Base-by-base conservation (phyloP, 2,113 vertebrate species). In the Lycocorax pyrrhopterus region DNA sequence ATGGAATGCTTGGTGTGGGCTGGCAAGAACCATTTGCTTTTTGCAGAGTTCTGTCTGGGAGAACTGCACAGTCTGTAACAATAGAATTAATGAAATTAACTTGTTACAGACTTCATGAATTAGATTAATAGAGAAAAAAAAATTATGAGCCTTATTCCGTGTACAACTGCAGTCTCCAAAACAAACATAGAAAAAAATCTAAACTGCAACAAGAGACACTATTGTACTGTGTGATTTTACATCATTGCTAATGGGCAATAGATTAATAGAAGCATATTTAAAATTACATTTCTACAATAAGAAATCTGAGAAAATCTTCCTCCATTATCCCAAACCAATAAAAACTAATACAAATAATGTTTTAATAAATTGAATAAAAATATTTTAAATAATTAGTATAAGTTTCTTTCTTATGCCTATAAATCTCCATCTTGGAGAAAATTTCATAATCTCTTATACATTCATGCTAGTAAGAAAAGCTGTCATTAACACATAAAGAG, bases 21-120 rank as follows among this genome's bases (percentile, higher is more conserved):
- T 93, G 83, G 88, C 83, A 95, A 93, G 60, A 92, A 41, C 23
- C 69, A 73, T 64, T 90, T 88, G 75, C n/a, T 0, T 0, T 85
- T 78, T 75, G 56, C 56, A 87, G 93, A 53, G 41, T 68, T 84
- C 76, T 82, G 53, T 33, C 83, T 92, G 49, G 32, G n/a, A 80
- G 56, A 87, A 76, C 35, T 33, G 44, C 83, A 78, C 17, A 27
- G 41, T n/a, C 68, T 84, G 41, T 87, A 93, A 93, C 88, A 94
- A 92, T 62, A 87, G 76, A 94, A 68, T 56, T 90, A 79, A 92
- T 39, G 21, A 60, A 75, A 92, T 92, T 86, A 93, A 79, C 60
- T 94, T 84, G 37, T 72, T 93, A 82, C 37, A 75, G 69, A 92
- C 75, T 89, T 79, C 16, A 82, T 84, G 51, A 87, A 87, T 90